Base-by-base conservation (phyloP, 1,140 invertebrate genomes). In the Hyposmocoma kahamanoa region DNA sequence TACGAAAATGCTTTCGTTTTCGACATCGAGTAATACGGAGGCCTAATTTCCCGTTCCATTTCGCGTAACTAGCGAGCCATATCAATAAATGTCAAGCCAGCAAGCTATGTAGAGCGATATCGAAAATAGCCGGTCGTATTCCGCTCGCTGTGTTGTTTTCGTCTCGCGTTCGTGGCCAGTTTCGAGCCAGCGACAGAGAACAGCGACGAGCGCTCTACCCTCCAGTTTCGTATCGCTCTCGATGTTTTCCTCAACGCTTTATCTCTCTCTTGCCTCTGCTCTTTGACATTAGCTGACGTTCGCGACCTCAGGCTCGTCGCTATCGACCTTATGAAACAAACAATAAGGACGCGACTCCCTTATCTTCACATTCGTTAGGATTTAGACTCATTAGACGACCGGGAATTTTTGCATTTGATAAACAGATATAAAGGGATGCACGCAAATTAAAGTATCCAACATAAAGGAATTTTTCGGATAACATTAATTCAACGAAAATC, bases 201-300 rank as follows among this genome's bases (percentile, higher is more conserved):
- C 24, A 6, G 11, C 11, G 24, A 21, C 19, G 11, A 28, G 11
- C 11, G 24, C 24, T 38, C n/a, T 38, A 15, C 34, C 1, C 2
- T 15, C 17, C 13, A 15, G 18, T 15, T 8, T 3, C 18, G 38
- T 49, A 51, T 47, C 65, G 52, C 56, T 63, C 50, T 32, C 54
- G 64, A 66, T 80, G 74, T 80, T 81, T 79, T 80, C 74, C 74
- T 80, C 67, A 60, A 53, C 48, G 5, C 13, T 19, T 41, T 41
- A 41, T 41, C 38, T 82, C 82, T 82, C 75, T 70, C 50, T 53
- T 57, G 53, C 63, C 71, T 78, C 62, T 80, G 70, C 78, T 84
- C 78, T 84, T 81, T 84, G 78, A 82, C 81, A 81, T 71, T 63
- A 65, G 46, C 66, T 76, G 74, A 70, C 66, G 71, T 66, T 60